Percentiles rank a stretch among this genome's conserved stretches.
Evolutionary conservation across 2,797 vertebrate species (phyloP).

Genomic region (Salarias fasciatus): DNA sequence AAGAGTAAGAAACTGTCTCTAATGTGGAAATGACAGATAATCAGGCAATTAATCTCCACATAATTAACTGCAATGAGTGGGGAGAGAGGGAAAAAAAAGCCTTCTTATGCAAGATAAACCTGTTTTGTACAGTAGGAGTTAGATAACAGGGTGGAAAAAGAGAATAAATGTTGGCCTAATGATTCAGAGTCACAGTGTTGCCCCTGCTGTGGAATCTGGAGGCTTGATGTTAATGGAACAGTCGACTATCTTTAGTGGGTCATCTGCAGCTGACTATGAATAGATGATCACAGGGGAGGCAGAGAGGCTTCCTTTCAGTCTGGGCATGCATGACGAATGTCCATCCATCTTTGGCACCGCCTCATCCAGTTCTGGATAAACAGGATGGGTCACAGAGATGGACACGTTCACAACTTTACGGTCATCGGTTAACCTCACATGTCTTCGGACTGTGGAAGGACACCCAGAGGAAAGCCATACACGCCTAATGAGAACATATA

Average conservation of each 20-base stretch:
- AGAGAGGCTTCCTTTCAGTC: not conserved
- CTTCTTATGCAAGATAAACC: slow-evolving; percentile 22
- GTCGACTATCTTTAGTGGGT: slow-evolving; percentile 13
- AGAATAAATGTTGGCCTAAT: slow-evolving; percentile 19
- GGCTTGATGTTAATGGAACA: slow-evolving; percentile 41
- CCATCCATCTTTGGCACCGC: no score
- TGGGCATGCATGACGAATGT: not conserved
- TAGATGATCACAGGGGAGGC: no score
- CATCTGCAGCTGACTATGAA: slow-evolving; percentile 10
- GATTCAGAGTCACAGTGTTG: slow-evolving; percentile 46
- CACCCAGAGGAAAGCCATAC: no score
- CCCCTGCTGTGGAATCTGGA: slow-evolving; percentile 64
- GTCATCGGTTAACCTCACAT: no score
- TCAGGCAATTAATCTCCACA: slow-evolving; percentile 49
- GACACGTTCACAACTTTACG: no score
- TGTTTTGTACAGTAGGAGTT: slow-evolving; percentile 27
- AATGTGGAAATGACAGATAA: slow-evolving; percentile 50
- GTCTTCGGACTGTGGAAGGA: no score
- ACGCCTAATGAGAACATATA: no score
- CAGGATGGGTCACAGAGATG: no score
- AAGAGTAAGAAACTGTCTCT: slow-evolving; percentile 25
- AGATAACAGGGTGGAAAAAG: slow-evolving; percentile 21
- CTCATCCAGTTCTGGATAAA: no score
- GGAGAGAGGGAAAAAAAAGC: not conserved
- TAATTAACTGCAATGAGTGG: slow-evolving; percentile 44